Percentiles rank a stretch among this genome's conserved stretches.
phyloP scores from a whole-genome alignment of 2,797 vertebrate genomes.

The Otolemur crassicaudatus region DNA sequence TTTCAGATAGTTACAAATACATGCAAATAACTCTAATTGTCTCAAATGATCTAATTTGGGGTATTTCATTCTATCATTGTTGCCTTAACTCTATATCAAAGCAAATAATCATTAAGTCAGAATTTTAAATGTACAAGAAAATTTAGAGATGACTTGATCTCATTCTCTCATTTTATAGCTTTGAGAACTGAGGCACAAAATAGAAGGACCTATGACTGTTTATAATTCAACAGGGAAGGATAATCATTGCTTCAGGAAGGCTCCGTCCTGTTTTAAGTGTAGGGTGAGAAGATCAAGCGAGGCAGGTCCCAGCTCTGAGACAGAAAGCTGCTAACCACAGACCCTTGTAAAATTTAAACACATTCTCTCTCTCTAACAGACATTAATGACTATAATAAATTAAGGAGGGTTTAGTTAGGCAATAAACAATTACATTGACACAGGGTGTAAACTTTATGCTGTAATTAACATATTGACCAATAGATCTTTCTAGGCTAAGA shows the following conservation, averaged over 20 bases:
- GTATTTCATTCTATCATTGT: slow-evolving; percentile 34
- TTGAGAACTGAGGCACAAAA: slow-evolving; percentile 18
- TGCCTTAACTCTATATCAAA: slow-evolving; percentile 37
- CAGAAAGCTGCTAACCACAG: slow-evolving; percentile 59
- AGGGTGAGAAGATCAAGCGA: slow-evolving; percentile 64
- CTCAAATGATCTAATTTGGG: slow-evolving; percentile 22
- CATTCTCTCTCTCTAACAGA: slow-evolving; percentile 65
- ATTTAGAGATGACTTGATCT: slow-evolving; percentile 41
- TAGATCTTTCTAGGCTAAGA: slow-evolving; percentile 61
- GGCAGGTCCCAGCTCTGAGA: slow-evolving; percentile 43
- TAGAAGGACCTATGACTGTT: slow-evolving; percentile 26
- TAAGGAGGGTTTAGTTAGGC: slow-evolving; percentile 72
- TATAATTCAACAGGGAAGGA: slow-evolving; percentile 17
- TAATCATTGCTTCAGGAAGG: slow-evolving; percentile 35
- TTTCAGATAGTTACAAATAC: slow-evolving; percentile 43
- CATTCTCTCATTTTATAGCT: slow-evolving; percentile 52
- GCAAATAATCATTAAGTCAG: slow-evolving; percentile 41
- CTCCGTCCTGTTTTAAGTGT: not conserved
- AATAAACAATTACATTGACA: slow-evolving; percentile 76
- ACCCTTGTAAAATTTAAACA: slow-evolving; percentile 65
- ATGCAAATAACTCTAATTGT: not conserved
- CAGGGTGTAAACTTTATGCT: slow-evolving; percentile 71
- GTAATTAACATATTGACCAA: slow-evolving; percentile 72
- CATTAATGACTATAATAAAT: slow-evolving; percentile 80
- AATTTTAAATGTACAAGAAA: slow-evolving; percentile 53